Conservation (phyloP, 2,888 invertebrate genomes). For the Amblyjoppa proteus region DNA sequence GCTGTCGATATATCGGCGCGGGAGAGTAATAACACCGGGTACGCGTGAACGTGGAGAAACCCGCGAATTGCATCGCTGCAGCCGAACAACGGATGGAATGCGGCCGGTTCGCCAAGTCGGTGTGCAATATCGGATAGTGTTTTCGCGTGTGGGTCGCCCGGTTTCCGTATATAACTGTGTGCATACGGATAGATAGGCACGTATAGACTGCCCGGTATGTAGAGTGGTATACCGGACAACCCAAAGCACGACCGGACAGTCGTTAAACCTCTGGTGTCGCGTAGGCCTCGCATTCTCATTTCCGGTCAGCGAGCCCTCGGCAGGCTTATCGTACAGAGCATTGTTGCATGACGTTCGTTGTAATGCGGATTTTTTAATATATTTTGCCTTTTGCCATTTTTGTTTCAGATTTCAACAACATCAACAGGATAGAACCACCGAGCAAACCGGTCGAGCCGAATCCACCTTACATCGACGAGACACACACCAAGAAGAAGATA, state of each 20-base stretch:
- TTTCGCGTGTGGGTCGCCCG: constrained; percentile 22
- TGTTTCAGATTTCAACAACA: constrained; percentile 77
- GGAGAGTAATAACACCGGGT: constrained; percentile 3
- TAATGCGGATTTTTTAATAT: constrained; percentile 1
- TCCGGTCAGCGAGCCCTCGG: constrained; percentile 27
- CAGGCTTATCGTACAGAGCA: neutral
- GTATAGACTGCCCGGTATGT: neutral
- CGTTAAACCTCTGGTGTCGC: constrained; percentile 6
- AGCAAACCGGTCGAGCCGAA: constrained; percentile 81
- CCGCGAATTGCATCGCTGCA: constrained; percentile 34
- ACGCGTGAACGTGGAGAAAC: neutral
- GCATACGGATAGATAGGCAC: neutral
- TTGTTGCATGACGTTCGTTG: constrained; percentile 6
- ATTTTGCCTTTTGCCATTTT: constrained; percentile 35
- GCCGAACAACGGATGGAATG: constrained; percentile 31
- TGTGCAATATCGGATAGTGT: constrained; percentile 27
- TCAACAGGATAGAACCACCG: constrained; percentile 80
- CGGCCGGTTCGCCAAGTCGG: constrained; percentile 11
- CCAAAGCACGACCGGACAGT: constrained; percentile 11
- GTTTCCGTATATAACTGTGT: neutral
- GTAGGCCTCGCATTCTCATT: constrained; percentile 31
- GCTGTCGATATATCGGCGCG: constrained; percentile 15
- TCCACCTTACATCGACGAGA: constrained; percentile 77
- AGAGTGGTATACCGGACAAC: constrained; percentile 15
- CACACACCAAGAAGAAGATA: constrained; percentile 77